These are phyloP conservation scores for Eupithecia subumbrata DNA, from an alignment of 2,888 invertebrate genomes.

Conservation along the genomic window DNA sequence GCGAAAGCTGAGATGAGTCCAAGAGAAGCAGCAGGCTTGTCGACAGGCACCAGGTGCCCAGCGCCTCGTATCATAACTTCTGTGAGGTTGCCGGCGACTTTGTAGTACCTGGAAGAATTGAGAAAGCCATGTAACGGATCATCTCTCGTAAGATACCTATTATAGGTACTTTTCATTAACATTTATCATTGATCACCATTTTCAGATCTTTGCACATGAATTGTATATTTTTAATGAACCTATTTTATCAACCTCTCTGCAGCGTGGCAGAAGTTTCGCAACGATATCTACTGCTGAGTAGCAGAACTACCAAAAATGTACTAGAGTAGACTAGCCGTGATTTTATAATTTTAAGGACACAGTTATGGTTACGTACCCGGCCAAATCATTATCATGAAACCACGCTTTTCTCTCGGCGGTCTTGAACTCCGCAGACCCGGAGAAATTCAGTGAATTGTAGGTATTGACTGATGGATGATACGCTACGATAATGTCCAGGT, in stretches of 20 bases:
- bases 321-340: neutral
- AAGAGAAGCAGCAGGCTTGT: conserved; percentile 84
- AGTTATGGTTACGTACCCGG: conserved; percentile 69
- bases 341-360: neutral
- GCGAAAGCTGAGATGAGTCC: conserved; percentile 86
- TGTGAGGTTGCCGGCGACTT: conserved; percentile 81
- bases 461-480: conserved; percentile 85
- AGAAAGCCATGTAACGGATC: neutral
- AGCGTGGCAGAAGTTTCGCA: neutral
- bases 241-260: neutral
- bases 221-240: neutral
- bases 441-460: conserved; percentile 68
- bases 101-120: conserved; percentile 76
- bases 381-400: conserved; percentile 75
- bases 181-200: neutral
- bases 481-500: conserved; percentile 86
- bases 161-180: neutral
- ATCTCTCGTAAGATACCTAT: neutral
- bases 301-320: neutral
- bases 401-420: conserved; percentile 71
- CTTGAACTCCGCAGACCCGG: conserved; percentile 77
- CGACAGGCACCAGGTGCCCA: conserved; percentile 87
- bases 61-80: conserved; percentile 86
- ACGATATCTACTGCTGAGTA: conserved; percentile 14
- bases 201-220: neutral